A percentile compares a stretch with the other conserved stretches of the same genome.
phyloP scores from a whole-genome alignment of 2,797 vertebrate species.

The Cossypha niveicapilla region DNA sequence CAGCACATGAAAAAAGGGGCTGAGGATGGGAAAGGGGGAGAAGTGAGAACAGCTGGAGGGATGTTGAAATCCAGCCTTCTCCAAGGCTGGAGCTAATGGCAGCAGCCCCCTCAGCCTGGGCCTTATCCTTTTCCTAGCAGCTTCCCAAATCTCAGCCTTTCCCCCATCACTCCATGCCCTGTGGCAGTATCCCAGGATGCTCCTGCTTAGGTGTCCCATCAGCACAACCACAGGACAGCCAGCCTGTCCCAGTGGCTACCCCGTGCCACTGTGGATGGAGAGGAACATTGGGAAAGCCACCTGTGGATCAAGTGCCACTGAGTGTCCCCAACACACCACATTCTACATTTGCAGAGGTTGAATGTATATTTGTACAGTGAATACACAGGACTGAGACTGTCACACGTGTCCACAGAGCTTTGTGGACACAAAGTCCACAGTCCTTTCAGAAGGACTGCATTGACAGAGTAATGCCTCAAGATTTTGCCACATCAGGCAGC shows the following conservation, averaged over 20 bases:
- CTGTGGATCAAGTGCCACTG: not conserved
- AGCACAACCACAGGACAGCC: rapidly evolving
- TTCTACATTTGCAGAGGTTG: not conserved
- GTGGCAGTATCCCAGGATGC: rapidly evolving
- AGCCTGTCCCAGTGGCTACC: not conserved
- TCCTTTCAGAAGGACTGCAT: not conserved
- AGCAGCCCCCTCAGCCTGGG: not conserved
- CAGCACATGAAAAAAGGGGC: rapidly evolving
- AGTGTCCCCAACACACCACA: not conserved
- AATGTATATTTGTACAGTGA: not conserved
- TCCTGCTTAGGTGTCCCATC: not conserved
- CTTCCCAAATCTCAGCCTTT: not conserved
- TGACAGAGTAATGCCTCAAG: not conserved
- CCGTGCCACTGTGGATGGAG: rapidly evolving
- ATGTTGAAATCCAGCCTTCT: not conserved
- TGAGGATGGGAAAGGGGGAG: not conserved
- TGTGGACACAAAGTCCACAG: not conserved
- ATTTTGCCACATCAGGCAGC: not conserved
- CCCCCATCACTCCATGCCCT: not conserved
- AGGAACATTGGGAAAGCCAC: not conserved
- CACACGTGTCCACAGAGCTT: not conserved
- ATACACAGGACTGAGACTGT: not conserved
- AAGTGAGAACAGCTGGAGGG: not conserved
- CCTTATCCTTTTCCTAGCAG: not conserved
- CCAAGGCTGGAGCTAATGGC: not conserved